Evolutionary conservation across 2,888 invertebrate genomes (phyloP), one percentile per base, ranked within the genome.

Genomic region (Drosophila affinis): DNA sequence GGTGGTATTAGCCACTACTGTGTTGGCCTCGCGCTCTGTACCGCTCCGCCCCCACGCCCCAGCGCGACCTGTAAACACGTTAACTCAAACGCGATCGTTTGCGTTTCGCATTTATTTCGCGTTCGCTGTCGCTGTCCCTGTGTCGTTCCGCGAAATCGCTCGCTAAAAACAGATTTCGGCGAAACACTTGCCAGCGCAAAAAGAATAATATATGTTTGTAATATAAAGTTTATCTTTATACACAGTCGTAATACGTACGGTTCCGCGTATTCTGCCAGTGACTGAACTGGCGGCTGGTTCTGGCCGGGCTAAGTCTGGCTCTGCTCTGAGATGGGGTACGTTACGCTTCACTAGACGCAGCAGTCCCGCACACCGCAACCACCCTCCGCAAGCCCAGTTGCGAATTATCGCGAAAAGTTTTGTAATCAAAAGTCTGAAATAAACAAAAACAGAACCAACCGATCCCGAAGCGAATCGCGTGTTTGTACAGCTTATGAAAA

Each of bases 401-500:
- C 39, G 12, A 39, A 39, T 39, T 39, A 39, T 39, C 39, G 39
- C 39, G 39, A 39, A 39, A 39, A 39, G 39, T 39, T 32, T 39
- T 39, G 39, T 14, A 53, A 21, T 24, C 55, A 57, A 17, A 10
- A 24, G 14, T 53, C 18, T 29, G 18, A 60, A 75, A 62, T 58
- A 53, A 69, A 75, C 39, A 73, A 77, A 75, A 77, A 75, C 64
- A 76, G 63, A 55, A 58, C 51, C 58, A 45, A 14, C 39, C 34
- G 54, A 54, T 44, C 10, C 32, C 56, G 52, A 45, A 10, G 52
- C 51, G 59, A 59, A 18, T 51, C 52, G 58, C 49, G 68, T 53
- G 61, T 72, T 76, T 82, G 75, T 77, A 67, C 87, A 73, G 59
- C 73, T 77, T 65, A 69, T 75, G 71, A 51, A 62, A 76, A 78